Base-by-base conservation (phyloP, 2,113 vertebrate genomes). In the Cinclus cinclus region DNA sequence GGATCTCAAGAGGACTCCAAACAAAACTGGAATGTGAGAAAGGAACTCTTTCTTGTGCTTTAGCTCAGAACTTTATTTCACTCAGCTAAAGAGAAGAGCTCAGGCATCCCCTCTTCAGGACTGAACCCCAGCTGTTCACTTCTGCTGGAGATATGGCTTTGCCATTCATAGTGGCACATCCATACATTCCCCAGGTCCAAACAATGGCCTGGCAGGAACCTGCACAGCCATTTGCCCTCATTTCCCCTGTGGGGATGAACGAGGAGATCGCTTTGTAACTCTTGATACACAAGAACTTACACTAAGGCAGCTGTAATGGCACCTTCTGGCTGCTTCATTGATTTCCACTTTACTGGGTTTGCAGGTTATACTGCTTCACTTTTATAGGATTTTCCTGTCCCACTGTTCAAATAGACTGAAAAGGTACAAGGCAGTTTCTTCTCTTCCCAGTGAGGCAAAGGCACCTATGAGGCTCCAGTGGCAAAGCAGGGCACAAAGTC, bases 301-400 rank as follows among this genome's bases (percentile, higher is more conserved):
- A 69, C 55, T 58, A 46, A 90, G 59, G 37, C 78, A 87, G 64
- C 56, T 71, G 69, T 52, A 93, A 92, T 49, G 31, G 86, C 90
- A 79, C 78, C 49, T 95, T 92, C 88, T 73, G 83, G 80, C 85
- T 93, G 65, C 77, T 81, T 65, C 91, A 93, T 76, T 87, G 92
- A 95, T 96, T 97, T 96, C 78, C 79, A 68, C 80, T 94, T 95
- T 82, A 65, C 71, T 30, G 68, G 58, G 75, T 73, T 91, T 95
- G 42, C 63, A 80, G 59, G 78, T 93, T 90, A 80, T 63, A 47
- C 46, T 69, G 39, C 75, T 64, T 63, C 41, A 23, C 33, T 74
- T 75, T 46, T 78, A 77, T 3, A 65, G 79, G 80, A 75, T 77
- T 97, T 76, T 93, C 53, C 77, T 65, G 67, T 46, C 53, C 70